Evolutionary conservation across 2,797 vertebrate genomes (phyloP).

Genomic region (Sparus aurata): DNA sequence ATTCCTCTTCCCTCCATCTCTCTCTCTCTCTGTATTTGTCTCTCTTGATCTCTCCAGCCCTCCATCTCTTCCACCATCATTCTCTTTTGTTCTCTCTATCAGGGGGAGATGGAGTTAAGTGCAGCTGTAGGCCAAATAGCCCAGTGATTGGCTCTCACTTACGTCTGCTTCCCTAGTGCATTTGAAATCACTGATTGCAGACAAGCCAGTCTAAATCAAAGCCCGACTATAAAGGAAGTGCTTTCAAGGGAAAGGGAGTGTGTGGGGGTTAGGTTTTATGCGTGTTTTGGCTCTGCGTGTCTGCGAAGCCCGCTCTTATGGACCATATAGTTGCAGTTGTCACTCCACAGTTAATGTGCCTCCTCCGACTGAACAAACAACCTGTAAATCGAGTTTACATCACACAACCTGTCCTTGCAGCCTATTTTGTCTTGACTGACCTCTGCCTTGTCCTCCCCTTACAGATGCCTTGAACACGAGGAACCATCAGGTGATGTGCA

Average conservation of each 20-base stretch:
- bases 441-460: conserved; percentile 18
- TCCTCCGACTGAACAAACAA: conserved; percentile 34
- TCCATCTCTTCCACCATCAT: conserved; percentile 66
- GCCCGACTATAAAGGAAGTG: conserved; percentile 60
- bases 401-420: not conserved
- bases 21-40: conserved; percentile 52
- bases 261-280: conserved; percentile 30
- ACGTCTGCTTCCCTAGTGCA: conserved; percentile 75
- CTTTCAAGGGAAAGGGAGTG: conserved; percentile 61
- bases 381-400: conserved; percentile 8
- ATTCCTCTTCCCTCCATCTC: conserved; percentile 35
- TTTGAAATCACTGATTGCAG: conserved; percentile 84
- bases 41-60: conserved; percentile 66
- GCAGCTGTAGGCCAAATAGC: conserved; percentile 83
- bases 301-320: conserved; percentile 15
- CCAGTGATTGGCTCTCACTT: conserved; percentile 84
- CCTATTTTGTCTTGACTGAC: conserved; percentile 16
- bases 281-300: conserved; percentile 35
- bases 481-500: conserved; percentile 91
- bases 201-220: conserved; percentile 77
- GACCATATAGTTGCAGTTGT: conserved; percentile 23
- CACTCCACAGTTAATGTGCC: conserved; percentile 21
- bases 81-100: conserved; percentile 77
- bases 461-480: conserved; percentile 93
- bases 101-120: conserved; percentile 80